phyloP scores from a whole-genome alignment of 2,888 invertebrate genomes.

The Plagodis dolabraria region DNA sequence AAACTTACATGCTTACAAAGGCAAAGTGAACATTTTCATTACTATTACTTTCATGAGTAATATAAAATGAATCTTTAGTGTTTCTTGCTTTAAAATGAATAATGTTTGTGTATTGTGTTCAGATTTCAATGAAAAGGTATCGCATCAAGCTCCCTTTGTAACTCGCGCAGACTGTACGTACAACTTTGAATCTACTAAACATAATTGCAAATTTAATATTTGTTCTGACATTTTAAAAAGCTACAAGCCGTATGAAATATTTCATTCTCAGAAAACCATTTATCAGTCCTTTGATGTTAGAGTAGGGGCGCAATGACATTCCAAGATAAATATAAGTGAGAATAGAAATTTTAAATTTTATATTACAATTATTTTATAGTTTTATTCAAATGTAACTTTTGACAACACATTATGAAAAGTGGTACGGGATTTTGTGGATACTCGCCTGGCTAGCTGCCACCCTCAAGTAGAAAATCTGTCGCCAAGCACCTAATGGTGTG shows the following conservation, averaged over 20 bases:
- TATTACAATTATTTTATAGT: not conserved
- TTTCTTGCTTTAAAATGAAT: conserved; percentile 2
- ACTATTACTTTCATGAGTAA: not conserved
- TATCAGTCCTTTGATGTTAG: conserved; percentile 44
- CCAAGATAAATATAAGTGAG: conserved; percentile 17
- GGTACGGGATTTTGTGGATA: no score
- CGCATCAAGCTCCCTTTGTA: conserved; percentile 9
- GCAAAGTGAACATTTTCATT: no score
- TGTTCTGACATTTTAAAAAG: conserved; percentile 36
- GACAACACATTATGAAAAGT: no score
- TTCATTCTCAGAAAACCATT: conserved; percentile 39
- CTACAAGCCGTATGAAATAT: conserved; percentile 36
- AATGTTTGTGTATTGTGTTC: conserved; percentile 8
- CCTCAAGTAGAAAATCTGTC: no score
- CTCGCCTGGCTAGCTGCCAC: no score
- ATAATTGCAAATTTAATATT: conserved; percentile 19
- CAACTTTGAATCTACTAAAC: conserved; percentile 17
- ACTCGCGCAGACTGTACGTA: conserved; percentile 3
- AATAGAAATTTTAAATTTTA: conserved; percentile 7
- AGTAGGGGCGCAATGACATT: conserved; percentile 38
- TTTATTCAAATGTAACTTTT: not conserved
- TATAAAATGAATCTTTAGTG: not conserved
- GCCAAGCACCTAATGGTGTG: no score
- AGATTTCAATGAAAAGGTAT: conserved; percentile 25
- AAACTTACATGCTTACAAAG: no score